Base-by-base conservation (phyloP, 2,797 vertebrate species). In the Cichlasoma orientale region DNA sequence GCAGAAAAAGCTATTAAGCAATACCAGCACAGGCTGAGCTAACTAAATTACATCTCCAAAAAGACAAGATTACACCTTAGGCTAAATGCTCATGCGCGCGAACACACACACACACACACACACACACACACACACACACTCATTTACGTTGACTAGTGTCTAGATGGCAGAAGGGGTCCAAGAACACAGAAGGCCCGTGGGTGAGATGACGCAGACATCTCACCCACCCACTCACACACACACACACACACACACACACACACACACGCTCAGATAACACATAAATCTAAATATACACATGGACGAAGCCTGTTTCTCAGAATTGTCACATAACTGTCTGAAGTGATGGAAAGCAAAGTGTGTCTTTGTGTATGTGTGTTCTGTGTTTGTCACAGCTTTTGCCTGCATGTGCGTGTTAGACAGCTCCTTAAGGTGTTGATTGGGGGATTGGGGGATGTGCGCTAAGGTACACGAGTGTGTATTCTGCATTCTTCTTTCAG, bases 131-230 rank as follows among this genome's bases (percentile, higher is more conserved):
- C 11, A n/a, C 11, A 21, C 33, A 84, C 59, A 61, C 68, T 74
- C 77, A 73, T 76, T 84, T 84, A 86, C 84, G 82, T 66, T 78
- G 70, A 87, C 80, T 86, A 70, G 75, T 90, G 86, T 83, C 57
- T 88, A 47, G 75, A 76, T 86, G 86, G 92, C 91, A 91, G 91
- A 87, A 92, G 92, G 88, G 88, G 80, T 86, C 75, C 75, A 75
- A 75, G 86, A 90, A 90, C 88, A 90, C 91, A 93, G 89, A 89
- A 81, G 85, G 89, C 72, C 73, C 6, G 90, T 93, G 89, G 92
- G 92, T 89, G 91, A 86, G 83, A 90, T 92, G 88, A 93, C 74
- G 52, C 86, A 92, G 75, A 86, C 33, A 83, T 38, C 38, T 63
- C 59, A 63, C 52, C 41, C 59, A 63, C 59, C 23, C 38, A 5